A percentile compares a stretch with the other conserved stretches of the same genome.
phyloP scores from a whole-genome alignment of 2,797 vertebrate species.

The Enteromius paludinosus region DNA sequence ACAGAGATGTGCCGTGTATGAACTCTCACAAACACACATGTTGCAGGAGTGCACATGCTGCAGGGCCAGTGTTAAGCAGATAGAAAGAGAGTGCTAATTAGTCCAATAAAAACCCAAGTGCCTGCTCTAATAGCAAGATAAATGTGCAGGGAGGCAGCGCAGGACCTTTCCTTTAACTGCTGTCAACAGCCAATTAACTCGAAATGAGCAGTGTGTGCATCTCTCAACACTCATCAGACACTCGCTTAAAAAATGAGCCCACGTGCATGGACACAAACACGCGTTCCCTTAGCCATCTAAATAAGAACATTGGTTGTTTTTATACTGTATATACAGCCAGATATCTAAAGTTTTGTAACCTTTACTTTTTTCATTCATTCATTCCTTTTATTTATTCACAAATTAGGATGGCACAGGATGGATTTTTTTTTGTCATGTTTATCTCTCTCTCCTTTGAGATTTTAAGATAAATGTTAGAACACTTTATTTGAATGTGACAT shows the following conservation, averaged over 20 bases:
- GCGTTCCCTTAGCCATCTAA: neutral
- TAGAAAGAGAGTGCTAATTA: constrained; percentile 81
- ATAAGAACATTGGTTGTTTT: neutral
- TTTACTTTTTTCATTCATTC: neutral
- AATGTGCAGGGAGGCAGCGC: constrained; percentile 78
- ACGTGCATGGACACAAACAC: constrained; percentile 17
- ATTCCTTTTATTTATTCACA: neutral
- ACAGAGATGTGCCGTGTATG: constrained; percentile 43
- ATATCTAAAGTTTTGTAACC: neutral
- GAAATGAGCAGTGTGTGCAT: constrained; percentile 74
- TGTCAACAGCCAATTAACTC: constrained; percentile 76
- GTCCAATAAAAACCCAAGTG: constrained; percentile 80
- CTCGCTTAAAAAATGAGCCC: constrained; percentile 30
- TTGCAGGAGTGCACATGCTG: constrained; percentile 59
- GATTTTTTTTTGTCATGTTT: neutral
- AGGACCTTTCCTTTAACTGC: constrained; percentile 76
- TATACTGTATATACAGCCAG: neutral
- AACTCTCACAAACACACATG: constrained; percentile 57
- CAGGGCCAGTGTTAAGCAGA: constrained; percentile 75
- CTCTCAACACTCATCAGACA: constrained; percentile 46
- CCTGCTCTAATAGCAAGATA: constrained; percentile 82
- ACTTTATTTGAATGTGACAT: neutral
- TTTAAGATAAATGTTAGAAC: neutral
- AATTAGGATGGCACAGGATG: neutral
- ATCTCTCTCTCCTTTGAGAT: neutral